A percentile compares a stretch with the other conserved stretches of the same genome.
phyloP scores from a whole-genome alignment of 2,113 vertebrate genomes.

The Climacteris rufus region DNA sequence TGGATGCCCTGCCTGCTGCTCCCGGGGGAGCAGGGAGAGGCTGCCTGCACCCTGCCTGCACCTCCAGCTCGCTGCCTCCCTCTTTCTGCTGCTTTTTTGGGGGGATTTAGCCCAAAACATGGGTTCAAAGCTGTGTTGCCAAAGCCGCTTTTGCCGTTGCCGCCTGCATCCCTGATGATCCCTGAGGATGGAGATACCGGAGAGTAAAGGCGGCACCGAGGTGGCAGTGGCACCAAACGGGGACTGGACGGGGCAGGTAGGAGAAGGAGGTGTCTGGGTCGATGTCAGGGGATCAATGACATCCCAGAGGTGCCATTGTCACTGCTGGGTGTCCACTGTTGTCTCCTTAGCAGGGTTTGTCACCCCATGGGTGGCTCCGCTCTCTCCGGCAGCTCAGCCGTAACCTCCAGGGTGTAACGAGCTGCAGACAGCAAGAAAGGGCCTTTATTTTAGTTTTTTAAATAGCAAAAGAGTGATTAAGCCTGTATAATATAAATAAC shows the following conservation, averaged over 20 bases:
- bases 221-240: rapidly evolving
- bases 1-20: neutral
- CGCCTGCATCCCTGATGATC: neutral
- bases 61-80: neutral
- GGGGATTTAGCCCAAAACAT: rapidly evolving
- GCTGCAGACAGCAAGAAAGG: neutral
- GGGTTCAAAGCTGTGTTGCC: neutral
- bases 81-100: neutral
- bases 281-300: neutral
- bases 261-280: neutral
- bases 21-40: neutral
- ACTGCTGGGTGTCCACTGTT: neutral
- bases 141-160: neutral
- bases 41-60: neutral
- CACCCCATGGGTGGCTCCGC: rapidly evolving
- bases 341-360: neutral
- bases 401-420: neutral
- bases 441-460: neutral
- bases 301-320: rapidly evolving
- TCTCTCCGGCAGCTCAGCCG: rapidly evolving
- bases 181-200: neutral
- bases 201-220: rapidly evolving
- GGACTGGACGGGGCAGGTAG: neutral
- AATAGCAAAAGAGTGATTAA: neutral
- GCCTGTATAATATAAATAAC: neutral